phyloP scores from a whole-genome alignment of 1,140 invertebrate genomes.

The Potamilus streckersoni region DNA sequence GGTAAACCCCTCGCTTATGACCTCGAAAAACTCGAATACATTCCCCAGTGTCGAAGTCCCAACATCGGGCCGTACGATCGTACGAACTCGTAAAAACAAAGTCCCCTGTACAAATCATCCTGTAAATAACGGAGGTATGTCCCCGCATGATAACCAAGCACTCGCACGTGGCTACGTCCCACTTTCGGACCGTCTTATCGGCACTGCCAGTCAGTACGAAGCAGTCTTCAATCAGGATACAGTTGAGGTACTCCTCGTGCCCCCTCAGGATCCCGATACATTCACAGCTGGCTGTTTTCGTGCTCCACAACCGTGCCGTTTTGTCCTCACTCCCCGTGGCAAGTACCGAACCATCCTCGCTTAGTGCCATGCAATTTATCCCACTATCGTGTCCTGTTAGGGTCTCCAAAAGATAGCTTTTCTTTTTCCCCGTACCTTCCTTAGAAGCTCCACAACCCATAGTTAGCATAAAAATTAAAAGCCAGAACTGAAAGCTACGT shows the following conservation, averaged over 20 bases:
- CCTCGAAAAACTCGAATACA: slow-evolving; percentile 68
- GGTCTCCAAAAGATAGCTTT: slow-evolving; percentile 52
- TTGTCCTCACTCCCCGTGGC: slow-evolving; percentile 72
- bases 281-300: slow-evolving; percentile 70
- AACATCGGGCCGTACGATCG: slow-evolving; percentile 71
- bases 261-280: slow-evolving; percentile 71
- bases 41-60: slow-evolving; percentile 70
- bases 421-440: slow-evolving; percentile 38
- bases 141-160: slow-evolving; percentile 69
- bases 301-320: slow-evolving; percentile 70
- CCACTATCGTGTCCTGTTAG: slow-evolving; percentile 67
- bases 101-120: slow-evolving; percentile 71
- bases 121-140: slow-evolving; percentile 70
- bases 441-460: slow-evolving; percentile 62
- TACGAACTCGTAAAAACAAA: slow-evolving; percentile 72
- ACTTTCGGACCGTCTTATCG: slow-evolving; percentile 72
- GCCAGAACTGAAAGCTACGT: too few species aligned
- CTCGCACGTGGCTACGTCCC: slow-evolving; percentile 71
- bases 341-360: slow-evolving; percentile 72
- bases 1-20: slow-evolving; percentile 71
- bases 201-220: slow-evolving; percentile 72
- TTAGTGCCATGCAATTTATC: slow-evolving; percentile 73
- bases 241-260: slow-evolving; percentile 72
- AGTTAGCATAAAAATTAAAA: not conserved
- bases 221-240: slow-evolving; percentile 69